These are phyloP conservation scores for Athene cunicularia DNA, from an alignment of 2,113 vertebrate genomes.

Conservation along the genomic window DNA sequence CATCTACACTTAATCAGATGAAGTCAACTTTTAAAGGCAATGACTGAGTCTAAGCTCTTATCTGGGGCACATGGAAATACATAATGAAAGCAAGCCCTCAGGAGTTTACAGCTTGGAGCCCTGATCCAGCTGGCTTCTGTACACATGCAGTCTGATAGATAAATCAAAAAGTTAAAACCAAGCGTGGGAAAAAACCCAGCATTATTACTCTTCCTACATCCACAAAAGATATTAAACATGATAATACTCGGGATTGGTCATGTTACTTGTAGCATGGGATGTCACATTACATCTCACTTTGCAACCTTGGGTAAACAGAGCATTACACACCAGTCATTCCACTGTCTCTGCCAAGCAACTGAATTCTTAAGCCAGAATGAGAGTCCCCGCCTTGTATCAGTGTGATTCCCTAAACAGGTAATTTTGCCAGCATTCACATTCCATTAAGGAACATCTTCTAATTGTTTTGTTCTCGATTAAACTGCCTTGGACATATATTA, in stretches of 20 bases:
- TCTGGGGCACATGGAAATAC: background rate
- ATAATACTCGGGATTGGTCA: background rate
- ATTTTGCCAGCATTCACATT: background rate
- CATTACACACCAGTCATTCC: background rate
- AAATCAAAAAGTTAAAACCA: background rate
- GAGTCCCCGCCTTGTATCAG: background rate
- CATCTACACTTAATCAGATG: background rate
- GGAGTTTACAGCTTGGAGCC: background rate
- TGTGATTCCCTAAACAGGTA: background rate
- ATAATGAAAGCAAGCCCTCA: background rate
- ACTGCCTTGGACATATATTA: background rate
- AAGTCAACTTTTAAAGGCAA: background rate
- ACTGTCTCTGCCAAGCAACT: background rate
- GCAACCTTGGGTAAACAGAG: background rate
- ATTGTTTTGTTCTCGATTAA: background rate
- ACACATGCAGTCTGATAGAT: background rate
- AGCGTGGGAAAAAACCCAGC: background rate
- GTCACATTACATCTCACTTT: background rate
- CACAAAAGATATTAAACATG: background rate
- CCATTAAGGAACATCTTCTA: background rate
- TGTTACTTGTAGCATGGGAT: background rate
- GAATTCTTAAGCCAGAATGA: background rate
- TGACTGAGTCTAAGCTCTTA: background rate
- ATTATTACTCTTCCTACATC: background rate
- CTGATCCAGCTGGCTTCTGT: background rate